Evolutionary conservation across 1,140 invertebrate species (phyloP).

Genomic region (Sogatella furcifera): DNA sequence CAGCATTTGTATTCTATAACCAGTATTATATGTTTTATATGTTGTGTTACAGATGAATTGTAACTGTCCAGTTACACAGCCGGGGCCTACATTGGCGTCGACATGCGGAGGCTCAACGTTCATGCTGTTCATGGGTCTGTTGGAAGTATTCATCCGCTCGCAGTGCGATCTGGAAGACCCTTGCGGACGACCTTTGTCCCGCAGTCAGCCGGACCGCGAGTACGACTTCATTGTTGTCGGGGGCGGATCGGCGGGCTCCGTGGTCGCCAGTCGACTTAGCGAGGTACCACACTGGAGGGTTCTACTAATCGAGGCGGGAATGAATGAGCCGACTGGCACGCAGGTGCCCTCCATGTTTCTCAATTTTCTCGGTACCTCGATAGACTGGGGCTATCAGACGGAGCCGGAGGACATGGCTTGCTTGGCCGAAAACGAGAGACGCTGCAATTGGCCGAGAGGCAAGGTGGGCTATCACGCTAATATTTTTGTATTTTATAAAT

Average conservation of each 20-base stretch:
- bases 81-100: constrained; percentile 65
- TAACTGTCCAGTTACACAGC: constrained; percentile 60
- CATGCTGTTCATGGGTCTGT: constrained; percentile 77
- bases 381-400: constrained; percentile 81
- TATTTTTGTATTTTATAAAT: too few relatives aligned
- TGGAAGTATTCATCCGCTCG: constrained; percentile 69
- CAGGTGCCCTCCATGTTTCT: constrained; percentile 78
- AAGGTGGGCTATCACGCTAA: too few relatives aligned
- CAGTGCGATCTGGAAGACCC: constrained; percentile 77
- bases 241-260: constrained; percentile 69
- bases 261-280: constrained; percentile 57
- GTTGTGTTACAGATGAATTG: constrained; percentile 31
- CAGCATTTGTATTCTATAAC: too few relatives aligned
- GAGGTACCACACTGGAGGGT: constrained; percentile 67
- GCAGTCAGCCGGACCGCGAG: constrained; percentile 45
- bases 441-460: constrained; percentile 73
- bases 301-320: constrained; percentile 70
- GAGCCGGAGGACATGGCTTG: constrained; percentile 78
- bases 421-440: constrained; percentile 55
- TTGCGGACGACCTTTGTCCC: constrained; percentile 53
- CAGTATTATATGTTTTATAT: too few relatives aligned
- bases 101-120: constrained; percentile 70
- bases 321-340: constrained; percentile 68
- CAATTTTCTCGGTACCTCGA: constrained; percentile 67
- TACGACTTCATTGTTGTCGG: constrained; percentile 84